Base-by-base conservation (phyloP, 1,140 invertebrate genomes). In the Laodelphax striatellus region DNA sequence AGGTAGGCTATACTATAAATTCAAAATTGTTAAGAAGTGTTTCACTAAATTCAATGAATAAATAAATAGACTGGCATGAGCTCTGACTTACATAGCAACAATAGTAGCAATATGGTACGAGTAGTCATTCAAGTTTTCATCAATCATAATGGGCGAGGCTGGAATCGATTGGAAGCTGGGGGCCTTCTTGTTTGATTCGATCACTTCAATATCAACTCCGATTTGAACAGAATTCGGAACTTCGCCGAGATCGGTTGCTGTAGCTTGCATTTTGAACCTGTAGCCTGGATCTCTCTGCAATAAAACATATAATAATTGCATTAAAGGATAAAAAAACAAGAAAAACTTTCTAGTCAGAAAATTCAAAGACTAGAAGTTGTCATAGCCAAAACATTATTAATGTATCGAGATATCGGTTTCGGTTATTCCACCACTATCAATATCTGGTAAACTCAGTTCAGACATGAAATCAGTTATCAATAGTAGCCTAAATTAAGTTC, bases 101-200 rank as follows among this genome's bases (percentile, higher is more conserved):
- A 92, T 69, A 5, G 77, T 84, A 3, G 82, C 82, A 60, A 93
- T 82, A 11, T 80, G 79, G 19, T 73, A 73, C 16, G 80, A 78
- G 65, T 82, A 90, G 71, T 89, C 79, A 13, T 73, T 81, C 54
- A 83, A 82, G 72, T 87, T 85, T 75, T 93, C 90, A 60, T 77
- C 77, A 28, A 93, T 73, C 62, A 73, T 73, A 58, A 91, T 85
- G 57, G 80, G 79, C 6, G 77, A 72, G 53, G 73, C 65, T 14
- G 79, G 79, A 8, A 66, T 66, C 60, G 80, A 75, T 52, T 80
- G 76, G 66, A 89, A 89, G 44, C 75, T 79, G 52, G 92, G 92
- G 43, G 90, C 84, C 72, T 92, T 91, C 72, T 91, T 92, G 68
- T 89, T 83, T 1, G 90, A 90, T 68, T 90, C 88, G 1, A 93